Percentiles rank a stretch among this genome's conserved stretches.
Conservation (phyloP, 2,797 vertebrate genomes). For the Lacerta bilineata region DNA sequence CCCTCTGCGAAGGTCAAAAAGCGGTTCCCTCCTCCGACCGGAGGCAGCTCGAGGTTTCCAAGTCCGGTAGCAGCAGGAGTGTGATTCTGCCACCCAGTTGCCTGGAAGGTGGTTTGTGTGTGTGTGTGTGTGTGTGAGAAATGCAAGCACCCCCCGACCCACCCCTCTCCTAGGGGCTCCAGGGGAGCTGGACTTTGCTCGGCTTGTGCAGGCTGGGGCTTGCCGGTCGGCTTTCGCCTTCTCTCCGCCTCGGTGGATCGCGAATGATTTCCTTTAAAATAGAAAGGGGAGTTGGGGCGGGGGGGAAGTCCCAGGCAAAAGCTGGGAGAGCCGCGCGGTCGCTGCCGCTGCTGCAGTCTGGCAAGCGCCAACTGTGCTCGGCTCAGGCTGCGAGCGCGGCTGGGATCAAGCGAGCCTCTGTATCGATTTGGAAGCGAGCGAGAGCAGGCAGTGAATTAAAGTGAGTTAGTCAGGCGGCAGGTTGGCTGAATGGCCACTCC, state of each 20-base stretch:
- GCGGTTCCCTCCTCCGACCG: not conserved
- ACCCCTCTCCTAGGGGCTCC: not conserved
- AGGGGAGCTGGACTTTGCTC: not conserved
- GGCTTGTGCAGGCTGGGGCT: not conserved
- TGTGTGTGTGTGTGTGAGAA: no score
- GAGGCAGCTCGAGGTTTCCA: not conserved
- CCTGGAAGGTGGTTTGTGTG: not conserved
- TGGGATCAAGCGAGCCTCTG: not conserved
- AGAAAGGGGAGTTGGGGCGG: not conserved
- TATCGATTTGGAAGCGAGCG: not conserved
- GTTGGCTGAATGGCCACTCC: slow-evolving; percentile 14
- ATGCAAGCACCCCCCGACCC: not conserved
- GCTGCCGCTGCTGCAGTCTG: slow-evolving; percentile 8
- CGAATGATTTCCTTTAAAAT: not conserved
- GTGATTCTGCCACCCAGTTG: not conserved
- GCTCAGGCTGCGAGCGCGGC: not conserved
- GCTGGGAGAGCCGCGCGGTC: not conserved
- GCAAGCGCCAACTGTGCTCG: not conserved
- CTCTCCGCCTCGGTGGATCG: no score
- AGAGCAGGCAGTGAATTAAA: not conserved
- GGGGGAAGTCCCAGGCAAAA: not conserved
- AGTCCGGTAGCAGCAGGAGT: not conserved
- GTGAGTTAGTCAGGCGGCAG: slow-evolving; percentile 30
- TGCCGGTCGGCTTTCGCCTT: not conserved
- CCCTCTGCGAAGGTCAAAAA: slow-evolving; percentile 3